phyloP scores from a whole-genome alignment of 2,888 invertebrate species.

The Chrysolina oricalcia region DNA sequence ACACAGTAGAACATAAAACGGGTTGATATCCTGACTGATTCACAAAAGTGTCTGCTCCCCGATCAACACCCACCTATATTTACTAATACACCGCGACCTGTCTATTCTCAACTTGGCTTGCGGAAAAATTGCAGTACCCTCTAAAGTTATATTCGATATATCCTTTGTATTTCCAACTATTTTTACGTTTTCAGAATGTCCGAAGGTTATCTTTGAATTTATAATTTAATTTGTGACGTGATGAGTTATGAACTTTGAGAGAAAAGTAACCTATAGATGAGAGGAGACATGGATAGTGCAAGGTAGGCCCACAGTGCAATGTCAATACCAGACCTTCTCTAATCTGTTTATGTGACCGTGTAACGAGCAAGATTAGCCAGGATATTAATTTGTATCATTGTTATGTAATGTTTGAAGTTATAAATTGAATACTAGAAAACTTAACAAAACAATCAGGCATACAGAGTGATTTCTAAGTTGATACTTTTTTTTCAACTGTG shows the following conservation, averaged over 20 bases:
- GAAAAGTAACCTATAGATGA: constrained; percentile 43
- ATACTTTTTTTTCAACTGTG: too few relatives aligned
- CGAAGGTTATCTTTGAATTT: constrained; percentile 40
- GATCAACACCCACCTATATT: neutral
- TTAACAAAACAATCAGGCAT: too few relatives aligned
- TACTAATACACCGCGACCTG: neutral
- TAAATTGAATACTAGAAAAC: too few relatives aligned
- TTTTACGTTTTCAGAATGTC: constrained; percentile 42
- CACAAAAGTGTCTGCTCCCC: neutral
- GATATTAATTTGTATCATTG: too few relatives aligned
- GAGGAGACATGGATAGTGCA: constrained; percentile 34
- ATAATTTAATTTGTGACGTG: constrained; percentile 48
- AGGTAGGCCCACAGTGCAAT: constrained; percentile 38
- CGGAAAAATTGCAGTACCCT: neutral
- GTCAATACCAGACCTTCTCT: neutral
- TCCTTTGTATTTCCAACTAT: constrained; percentile 32
- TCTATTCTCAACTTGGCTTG: neutral
- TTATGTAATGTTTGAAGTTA: too few relatives aligned
- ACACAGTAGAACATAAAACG: neutral
- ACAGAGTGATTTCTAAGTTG: too few relatives aligned
- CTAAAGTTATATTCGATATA: neutral
- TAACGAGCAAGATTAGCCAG: too few relatives aligned
- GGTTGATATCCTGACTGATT: neutral
- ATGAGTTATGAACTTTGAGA: constrained; percentile 49
- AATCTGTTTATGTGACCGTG: too few relatives aligned